Percentiles rank a stretch among this genome's conserved stretches.
phyloP scores from a whole-genome alignment of 2,113 vertebrate species.

The Acanthisitta chloris region DNA sequence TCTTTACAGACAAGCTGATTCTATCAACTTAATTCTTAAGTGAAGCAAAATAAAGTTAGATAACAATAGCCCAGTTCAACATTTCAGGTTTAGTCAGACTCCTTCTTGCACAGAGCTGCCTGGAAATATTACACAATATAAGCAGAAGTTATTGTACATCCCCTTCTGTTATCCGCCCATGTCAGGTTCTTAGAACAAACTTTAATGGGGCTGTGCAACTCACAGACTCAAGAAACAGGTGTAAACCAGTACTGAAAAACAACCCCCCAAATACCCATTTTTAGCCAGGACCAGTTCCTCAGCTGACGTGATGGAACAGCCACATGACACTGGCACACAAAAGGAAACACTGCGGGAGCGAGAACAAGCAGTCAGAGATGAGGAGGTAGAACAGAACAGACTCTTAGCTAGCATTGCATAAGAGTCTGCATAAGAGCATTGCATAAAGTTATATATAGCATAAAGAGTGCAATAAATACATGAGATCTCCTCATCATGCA shows the following conservation, averaged over 20 bases:
- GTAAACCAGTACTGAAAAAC: not conserved
- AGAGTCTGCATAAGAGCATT: no score
- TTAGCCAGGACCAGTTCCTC: not conserved
- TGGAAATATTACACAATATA: not conserved
- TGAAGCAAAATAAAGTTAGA: not conserved
- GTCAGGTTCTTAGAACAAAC: not conserved
- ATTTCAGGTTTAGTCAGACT: not conserved
- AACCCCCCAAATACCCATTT: not conserved
- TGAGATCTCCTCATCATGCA: not conserved
- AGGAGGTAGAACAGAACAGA: not conserved
- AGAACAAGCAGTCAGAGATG: not conserved
- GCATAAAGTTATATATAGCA: not conserved
- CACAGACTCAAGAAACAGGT: not conserved
- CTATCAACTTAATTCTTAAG: not conserved
- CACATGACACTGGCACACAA: not conserved
- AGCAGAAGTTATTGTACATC: not conserved
- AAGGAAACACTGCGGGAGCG: not conserved
- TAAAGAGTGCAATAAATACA: not conserved
- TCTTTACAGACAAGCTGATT: not conserved
- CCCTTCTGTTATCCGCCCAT: not conserved
- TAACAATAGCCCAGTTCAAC: not conserved
- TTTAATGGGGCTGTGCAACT: not conserved
- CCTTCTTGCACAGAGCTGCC: not conserved
- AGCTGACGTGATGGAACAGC: not conserved
- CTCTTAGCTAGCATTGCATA: not conserved